These are phyloP conservation scores for Macquaria ambigua DNA, from an alignment of 2,113 vertebrate species.

Conservation along the genomic window DNA sequence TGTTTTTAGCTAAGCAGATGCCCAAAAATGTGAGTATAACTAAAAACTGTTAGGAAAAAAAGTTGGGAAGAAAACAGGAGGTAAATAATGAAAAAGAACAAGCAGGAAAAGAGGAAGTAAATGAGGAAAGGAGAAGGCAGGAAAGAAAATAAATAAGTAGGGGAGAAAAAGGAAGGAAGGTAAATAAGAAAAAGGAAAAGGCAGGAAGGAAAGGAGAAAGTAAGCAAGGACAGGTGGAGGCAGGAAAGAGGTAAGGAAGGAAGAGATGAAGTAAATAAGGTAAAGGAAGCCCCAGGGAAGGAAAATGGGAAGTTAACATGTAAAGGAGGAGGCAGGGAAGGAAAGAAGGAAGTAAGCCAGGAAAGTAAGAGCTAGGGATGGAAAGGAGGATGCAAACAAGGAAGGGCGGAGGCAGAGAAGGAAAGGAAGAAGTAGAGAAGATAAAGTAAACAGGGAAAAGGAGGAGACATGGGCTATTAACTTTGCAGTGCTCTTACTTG, in stretches of 20 bases:
- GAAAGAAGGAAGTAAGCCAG: neutral
- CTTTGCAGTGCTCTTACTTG: neutral
- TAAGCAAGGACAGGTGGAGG: neutral
- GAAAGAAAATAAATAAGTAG: neutral
- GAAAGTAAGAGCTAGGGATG: neutral
- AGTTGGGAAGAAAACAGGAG: neutral
- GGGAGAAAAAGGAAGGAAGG: neutral
- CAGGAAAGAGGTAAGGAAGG: neutral
- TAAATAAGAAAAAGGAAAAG: accelerated
- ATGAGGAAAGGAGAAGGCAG: neutral
- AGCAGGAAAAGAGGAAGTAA: neutral
- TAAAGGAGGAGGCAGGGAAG: neutral
- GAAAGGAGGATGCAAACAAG: neutral
- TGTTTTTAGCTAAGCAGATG: neutral
- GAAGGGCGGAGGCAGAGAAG: neutral
- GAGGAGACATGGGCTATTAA: neutral
- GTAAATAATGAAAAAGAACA: neutral
- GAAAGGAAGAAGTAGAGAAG: too few species aligned
- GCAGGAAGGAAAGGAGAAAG: neutral
- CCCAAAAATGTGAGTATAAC: neutral
- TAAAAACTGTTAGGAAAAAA: neutral
- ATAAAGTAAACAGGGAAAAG: too few species aligned
- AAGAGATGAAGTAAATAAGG: neutral
- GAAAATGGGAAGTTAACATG: too few species aligned
- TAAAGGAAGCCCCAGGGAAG: too few species aligned